Base-by-base conservation (phyloP, 1,140 invertebrate species). In the Globodera rostochiensis region DNA sequence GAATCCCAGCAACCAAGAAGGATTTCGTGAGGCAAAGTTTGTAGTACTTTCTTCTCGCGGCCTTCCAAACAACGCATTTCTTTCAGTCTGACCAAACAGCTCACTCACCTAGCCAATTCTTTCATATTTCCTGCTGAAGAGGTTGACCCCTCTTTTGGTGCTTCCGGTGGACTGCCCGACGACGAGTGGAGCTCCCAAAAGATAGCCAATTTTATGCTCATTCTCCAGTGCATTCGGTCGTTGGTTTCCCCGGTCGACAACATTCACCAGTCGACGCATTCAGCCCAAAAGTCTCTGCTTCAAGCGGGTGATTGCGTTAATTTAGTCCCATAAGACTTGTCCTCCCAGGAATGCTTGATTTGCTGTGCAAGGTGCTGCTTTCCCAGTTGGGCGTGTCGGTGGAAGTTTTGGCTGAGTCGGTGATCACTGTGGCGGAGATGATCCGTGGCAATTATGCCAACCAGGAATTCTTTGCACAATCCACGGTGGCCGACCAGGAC, bases 1-100 rank as follows among this genome's bases (percentile, higher is more conserved):
- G 87, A 99, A 99, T 90, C 93, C 94, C 6, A 98, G 96, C 80
- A 99, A 99, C 92, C 96, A 98, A 89, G 98, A 96, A 89, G 97
- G 97, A 90, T 99, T 99, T 88, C 96, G 97, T 91, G 98, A 99
- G 92, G 96, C 94, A 91, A 92, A 90, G 85, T 88, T 86, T 71
- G 79, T 67, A 15, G n/a, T 77, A 83, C 19, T 79, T 60, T 66
- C 82, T 25, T 71, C 1, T 81, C n/a, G 7, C 8, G 15, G 8
- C 74, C 77, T 73, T 82, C 76, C 9, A 15, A n/a, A 36, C 19
- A 50, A 66, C 66, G 7, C 3, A 77, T 46, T 25, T 64, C 60
- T 80, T 86, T 79, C 69, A 87, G 94, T 89, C 97, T 96, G 88
- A 96, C 98, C 84, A 95, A 96, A 88, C 93, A 93, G 83, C 91